Percentiles rank a stretch among this genome's conserved stretches.
phyloP scores from a whole-genome alignment of 2,888 invertebrate genomes.

The Sipunculus nudus region DNA sequence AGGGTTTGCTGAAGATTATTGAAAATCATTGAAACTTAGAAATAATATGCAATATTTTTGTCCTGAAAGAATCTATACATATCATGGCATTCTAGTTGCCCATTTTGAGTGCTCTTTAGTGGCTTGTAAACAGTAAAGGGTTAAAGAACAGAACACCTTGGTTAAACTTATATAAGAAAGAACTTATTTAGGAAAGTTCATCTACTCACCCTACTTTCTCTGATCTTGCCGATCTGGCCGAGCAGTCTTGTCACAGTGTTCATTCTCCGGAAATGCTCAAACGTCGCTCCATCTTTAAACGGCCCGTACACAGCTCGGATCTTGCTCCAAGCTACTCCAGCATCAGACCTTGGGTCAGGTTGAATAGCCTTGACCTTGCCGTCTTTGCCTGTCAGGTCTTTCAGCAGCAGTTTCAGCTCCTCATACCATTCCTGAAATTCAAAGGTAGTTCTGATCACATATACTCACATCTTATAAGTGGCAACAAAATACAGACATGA shows the following conservation, averaged over 20 bases:
- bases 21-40: too few relatives aligned
- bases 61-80: too few relatives aligned
- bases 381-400: constrained; percentile 40
- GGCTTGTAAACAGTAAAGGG: too few relatives aligned
- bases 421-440: constrained; percentile 48
- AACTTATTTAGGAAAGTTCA: background rate
- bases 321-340: constrained; percentile 48
- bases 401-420: constrained; percentile 44
- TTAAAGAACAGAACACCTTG: too few relatives aligned
- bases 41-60: too few relatives aligned
- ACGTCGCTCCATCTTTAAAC: constrained; percentile 37
- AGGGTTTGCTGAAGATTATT: too few relatives aligned
- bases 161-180: background rate
- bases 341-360: constrained; percentile 40
- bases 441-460: background rate
- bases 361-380: constrained; percentile 41
- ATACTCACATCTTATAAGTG: background rate
- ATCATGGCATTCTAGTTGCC: too few relatives aligned
- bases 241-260: constrained; percentile 44
- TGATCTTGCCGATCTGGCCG: constrained; percentile 36
- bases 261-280: constrained; percentile 23
- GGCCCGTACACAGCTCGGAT: constrained; percentile 51
- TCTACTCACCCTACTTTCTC: constrained; percentile 7
- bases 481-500: too few relatives aligned
- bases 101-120: too few relatives aligned